A percentile compares a stretch with the other conserved stretches of the same genome.
These are phyloP conservation scores for Pituophis catenifer DNA, from an alignment of 2,113 vertebrate genomes.

Conservation along the genomic window DNA sequence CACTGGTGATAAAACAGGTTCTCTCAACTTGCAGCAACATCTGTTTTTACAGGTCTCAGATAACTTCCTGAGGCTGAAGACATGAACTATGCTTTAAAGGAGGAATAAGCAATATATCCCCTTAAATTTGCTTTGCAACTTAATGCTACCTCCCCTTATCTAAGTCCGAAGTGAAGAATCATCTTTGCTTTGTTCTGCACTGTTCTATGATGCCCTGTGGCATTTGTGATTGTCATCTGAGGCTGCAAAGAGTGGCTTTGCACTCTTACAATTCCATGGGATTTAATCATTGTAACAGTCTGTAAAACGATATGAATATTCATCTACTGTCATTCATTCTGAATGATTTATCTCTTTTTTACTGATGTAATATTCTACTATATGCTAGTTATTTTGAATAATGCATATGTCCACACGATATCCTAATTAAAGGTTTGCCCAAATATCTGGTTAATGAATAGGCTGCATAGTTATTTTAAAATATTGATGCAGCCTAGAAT, in stretches of 20 bases:
- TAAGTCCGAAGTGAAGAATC: not conserved
- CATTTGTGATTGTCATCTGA: not conserved
- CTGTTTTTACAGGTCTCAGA: not conserved
- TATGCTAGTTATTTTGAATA: not conserved
- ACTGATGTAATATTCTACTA: not conserved
- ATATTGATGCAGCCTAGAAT: not conserved
- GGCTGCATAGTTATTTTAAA: not conserved
- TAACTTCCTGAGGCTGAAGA: not conserved
- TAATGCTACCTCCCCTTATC: not conserved
- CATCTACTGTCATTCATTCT: not conserved
- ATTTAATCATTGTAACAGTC: not conserved
- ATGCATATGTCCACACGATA: not conserved
- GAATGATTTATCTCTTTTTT: not conserved
- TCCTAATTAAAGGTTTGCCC: not conserved
- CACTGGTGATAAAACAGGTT: not conserved
- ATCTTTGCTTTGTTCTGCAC: not conserved
- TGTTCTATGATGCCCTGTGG: not conserved
- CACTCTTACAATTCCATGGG: not conserved
- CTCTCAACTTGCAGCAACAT: not conserved
- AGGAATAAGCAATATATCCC: not conserved
- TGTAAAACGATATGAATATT: not conserved
- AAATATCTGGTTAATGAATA: not conserved
- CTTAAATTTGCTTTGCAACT: not conserved
- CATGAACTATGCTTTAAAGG: not conserved
- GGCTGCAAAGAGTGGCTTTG: not conserved